Evolutionary conservation across 2,797 vertebrate genomes (phyloP), one percentile per base, ranked within the genome.

Genomic region (Mus spretus): DNA sequence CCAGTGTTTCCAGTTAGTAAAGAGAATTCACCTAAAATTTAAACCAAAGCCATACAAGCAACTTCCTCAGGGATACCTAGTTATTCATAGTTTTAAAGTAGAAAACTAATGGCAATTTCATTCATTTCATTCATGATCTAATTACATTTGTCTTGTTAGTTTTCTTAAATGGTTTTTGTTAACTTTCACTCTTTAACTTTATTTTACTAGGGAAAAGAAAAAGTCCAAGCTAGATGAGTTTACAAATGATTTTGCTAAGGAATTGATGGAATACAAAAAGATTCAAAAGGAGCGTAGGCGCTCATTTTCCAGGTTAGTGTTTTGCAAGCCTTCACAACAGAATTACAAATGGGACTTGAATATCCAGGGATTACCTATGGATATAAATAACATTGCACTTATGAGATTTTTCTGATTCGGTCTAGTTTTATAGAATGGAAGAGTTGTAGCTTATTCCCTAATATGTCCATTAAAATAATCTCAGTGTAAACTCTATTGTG

Each of bases 201-300:
- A 98, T 98, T 98, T 98, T 98, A 97, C 98, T 98, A 99, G 99
- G 98, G 99, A 99, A 98, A 99, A 99, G 98, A 99, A 99, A 98
- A 99, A 99, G 98, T 99, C 99, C 95, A 99, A 99, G 98, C 99
- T 99, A 98, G 99, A 99, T 98, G 99, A 99, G 98, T 99, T 99
- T 98, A 99, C 99, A 98, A 99, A 99, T 98, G 99, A 99, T 99
- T 99, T 99, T 99, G 99, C 99, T 98, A 99, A 99, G 99, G 99
- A 99, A 98, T 99, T 99, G 96, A 99, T 99, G 99, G 99, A 99
- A 98, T 99, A 99, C 98, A 99, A 99, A 99, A 99, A 99, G 98
- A 99, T 99, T 98, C 99, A 99, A 98, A 99, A 99, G 98, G 99
- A 99, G 98, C 98, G 99, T 98, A 99, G 99, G 97, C 99, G 99